Conservation (phyloP, 2,797 vertebrate species). For the Gymnothorax javanicus region DNA sequence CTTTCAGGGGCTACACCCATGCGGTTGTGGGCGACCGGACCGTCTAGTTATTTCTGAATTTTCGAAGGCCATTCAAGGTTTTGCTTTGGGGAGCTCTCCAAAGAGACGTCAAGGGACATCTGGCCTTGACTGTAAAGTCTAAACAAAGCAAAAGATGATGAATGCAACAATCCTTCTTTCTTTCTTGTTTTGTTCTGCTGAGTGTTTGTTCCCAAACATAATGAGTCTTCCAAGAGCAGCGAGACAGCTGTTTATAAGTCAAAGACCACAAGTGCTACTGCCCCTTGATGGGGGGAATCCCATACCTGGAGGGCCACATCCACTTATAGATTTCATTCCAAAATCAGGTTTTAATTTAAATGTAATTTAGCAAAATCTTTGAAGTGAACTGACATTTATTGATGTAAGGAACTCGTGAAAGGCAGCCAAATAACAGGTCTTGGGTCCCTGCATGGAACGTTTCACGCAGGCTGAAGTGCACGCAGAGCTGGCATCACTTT, state of each 20-base stretch:
- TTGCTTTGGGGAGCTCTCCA: not conserved
- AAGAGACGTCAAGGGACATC: not conserved
- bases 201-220: not conserved
- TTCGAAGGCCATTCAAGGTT: not conserved
- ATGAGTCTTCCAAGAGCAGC: not conserved
- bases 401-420: not conserved
- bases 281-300: not conserved
- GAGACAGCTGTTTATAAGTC: not conserved
- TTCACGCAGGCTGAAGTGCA: not conserved
- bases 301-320: not conserved
- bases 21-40: too few species aligned
- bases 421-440: not conserved
- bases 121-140: slow-evolving; percentile 9
- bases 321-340: too few species aligned
- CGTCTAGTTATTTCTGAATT: too few species aligned
- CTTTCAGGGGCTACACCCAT: too few species aligned
- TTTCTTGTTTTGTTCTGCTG: slow-evolving; percentile 12
- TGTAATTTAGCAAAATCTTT: not conserved
- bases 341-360: not conserved
- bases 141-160: slow-evolving; percentile 11
- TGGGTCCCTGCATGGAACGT: not conserved
- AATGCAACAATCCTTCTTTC: not conserved
- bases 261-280: slow-evolving; percentile 12
- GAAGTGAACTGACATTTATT: not conserved
- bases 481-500: too few species aligned